A percentile compares a stretch with the other conserved stretches of the same genome.
Evolutionary conservation across 2,888 invertebrate species (phyloP).

Genomic region (Pristionchus fissidentatus): DNA sequence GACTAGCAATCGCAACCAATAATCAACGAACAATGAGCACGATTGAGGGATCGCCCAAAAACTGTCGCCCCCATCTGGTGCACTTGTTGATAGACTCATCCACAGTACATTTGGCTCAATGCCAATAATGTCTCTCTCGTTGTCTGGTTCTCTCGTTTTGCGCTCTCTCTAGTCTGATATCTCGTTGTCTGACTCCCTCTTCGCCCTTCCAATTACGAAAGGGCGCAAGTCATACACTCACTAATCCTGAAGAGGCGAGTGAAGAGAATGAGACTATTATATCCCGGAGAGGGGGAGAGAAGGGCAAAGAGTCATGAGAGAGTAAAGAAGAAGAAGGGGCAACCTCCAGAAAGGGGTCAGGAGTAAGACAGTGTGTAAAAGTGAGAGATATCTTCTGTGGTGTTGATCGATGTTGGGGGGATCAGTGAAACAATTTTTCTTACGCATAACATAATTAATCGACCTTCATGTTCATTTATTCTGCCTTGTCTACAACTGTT

Average conservation of each 20-base stretch:
- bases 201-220: conserved; percentile 30
- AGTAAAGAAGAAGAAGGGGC: not conserved
- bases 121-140: not conserved
- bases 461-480: no score
- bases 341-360: no score
- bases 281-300: not conserved
- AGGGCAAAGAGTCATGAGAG: not conserved
- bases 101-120: no score
- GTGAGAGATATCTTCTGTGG: no score
- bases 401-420: no score
- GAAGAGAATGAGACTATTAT: conserved; percentile 42
- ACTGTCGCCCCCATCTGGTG: conserved; percentile 16
- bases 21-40: not conserved
- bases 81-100: conserved; percentile 28
- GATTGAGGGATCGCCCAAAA: conserved; percentile 5
- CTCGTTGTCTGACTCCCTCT: not conserved
- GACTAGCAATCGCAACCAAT: conserved; percentile 20
- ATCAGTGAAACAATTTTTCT: no score
- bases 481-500: no score
- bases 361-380: not conserved
- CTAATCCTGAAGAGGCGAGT: conserved; percentile 21
- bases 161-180: not conserved
- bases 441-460: no score
- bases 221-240: no score
- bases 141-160: not conserved